Base-by-base conservation (phyloP, 2,888 invertebrate species). In the Metopia argyrocephala region DNA sequence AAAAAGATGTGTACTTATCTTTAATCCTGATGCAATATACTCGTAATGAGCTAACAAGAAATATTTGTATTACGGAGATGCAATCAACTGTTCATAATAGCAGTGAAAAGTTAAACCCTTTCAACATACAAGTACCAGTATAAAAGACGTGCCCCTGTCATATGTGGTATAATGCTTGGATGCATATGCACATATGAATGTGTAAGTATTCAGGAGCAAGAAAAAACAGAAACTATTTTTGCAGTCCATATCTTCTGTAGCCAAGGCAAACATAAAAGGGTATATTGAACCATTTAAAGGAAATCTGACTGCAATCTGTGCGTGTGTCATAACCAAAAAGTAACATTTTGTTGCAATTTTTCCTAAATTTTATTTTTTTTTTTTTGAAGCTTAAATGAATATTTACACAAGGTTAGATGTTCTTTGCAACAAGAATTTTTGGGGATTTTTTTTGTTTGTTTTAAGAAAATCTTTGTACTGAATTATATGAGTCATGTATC, bases 51-150 rank as follows among this genome's bases (percentile, higher is more conserved):
- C 76, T 68, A 61, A 62, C 68, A 69, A 56, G 69, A 18, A 62
- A 69, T 50, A 65, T 65, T 74, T 74, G 74, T 57, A 76, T 76
- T 76, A 56, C 38, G 38, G 62, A n/a, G 31, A 69, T 62, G 76
- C 76, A 76, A 76, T 76, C 76, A 76, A 69, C 76, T 69, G 76
- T 69, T 62, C 56, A 56, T 76, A 76, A 76, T 76, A 62, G 46
- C 38, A 68, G 64, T 76, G 64, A 76, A 31, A 46, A 69, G 54
- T 69, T 62, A 68, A 31, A 64, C 61, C 46, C 62, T 56, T 69
- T 56, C 56, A 62, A 64, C 62, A 48, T 31, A 31, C 9, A 6
- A 31, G 31, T 31, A 31, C 31, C 9, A 31, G 31, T 31, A 31
- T 31, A 31, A 31, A 31, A 31, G 9, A 31, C 38, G 28, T 48